Evolutionary conservation across 2,797 vertebrate genomes (phyloP), one percentile per base, ranked within the genome.

Genomic region (Scolopax rusticola): DNA sequence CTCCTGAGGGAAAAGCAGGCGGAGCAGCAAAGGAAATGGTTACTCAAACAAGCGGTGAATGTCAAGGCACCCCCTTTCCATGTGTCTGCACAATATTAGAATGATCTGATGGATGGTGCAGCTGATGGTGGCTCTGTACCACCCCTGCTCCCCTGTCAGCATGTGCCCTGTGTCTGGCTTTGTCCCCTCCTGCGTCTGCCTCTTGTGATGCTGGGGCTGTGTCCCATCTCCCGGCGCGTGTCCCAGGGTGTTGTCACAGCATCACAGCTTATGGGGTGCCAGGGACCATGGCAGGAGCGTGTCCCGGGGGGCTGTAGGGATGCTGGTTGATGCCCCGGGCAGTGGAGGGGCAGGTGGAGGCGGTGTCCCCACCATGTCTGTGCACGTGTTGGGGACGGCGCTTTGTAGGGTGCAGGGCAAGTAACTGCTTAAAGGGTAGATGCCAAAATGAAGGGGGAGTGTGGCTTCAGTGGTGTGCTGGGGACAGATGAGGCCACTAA

Each of bases 211-310:
- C 53, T 1, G 4, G 51, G 89, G 33, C 84, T 2, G 0, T 57
- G 53, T 14, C 48, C 57, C 6, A 0, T 6, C 1, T 51, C n/a
- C 51, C 19, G 1, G 0, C 1, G 0, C 1, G 13, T 16, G 17
- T 32, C 79, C 43, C 2, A 0, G 23, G 40, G 9, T 19, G 33
- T 11, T 11, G 3, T 6, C 0, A 4, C 12, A 23, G 36, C 54
- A 3, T 19, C 0, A 3, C 6, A 41, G 70, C 33, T 20, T 2
- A 4, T 2, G 69, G 33, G 33, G 11, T 38, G 45, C 32, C 43
- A 6, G 65, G 57, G 60, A 2, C 1, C 0, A 0, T 12, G 57
- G 28, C 41, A 38, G 8, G 4, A 30, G 30, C 4, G 0, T 54
- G 10, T 14, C 32, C 1, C 0, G 20, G 30, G 8, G n/a, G 18